phyloP scores from a whole-genome alignment of 2,888 invertebrate species.

The Kryphioiulus occultus region DNA sequence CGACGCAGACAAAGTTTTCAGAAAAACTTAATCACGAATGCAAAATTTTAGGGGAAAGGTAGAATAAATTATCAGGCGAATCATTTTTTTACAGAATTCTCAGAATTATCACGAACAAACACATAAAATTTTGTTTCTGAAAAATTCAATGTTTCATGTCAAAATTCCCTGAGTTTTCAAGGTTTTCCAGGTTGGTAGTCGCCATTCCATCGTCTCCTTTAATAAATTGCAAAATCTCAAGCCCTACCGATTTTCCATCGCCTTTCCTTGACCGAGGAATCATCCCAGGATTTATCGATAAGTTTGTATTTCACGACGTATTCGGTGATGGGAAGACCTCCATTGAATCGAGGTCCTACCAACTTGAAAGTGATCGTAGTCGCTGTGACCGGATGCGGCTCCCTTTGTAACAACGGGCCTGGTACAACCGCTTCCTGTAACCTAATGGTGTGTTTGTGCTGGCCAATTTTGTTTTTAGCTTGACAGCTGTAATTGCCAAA shows the following conservation, averaged over 20 bases:
- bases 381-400: constrained; percentile 64
- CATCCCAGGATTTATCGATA: constrained; percentile 60
- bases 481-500: constrained; percentile 82
- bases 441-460: constrained; percentile 72
- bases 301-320: constrained; percentile 74
- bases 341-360: constrained; percentile 75
- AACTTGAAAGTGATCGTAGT: constrained; percentile 84
- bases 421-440: constrained; percentile 79
- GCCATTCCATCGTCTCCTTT: no score
- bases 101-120: no score
- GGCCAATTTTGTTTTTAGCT: constrained; percentile 79
- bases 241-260: constrained; percentile 45
- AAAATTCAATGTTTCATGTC: no score
- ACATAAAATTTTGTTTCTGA: no score
- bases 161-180: no score
- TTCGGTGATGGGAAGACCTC: constrained; percentile 77
- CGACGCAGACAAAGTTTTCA: no score
- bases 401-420: constrained; percentile 71
- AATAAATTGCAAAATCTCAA: not conserved
- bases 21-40: no score
- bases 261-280: constrained; percentile 55
- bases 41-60: no score
- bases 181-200: no score
- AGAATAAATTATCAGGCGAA: no score
- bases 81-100: no score